Conservation (phyloP, 2,888 invertebrate genomes). For the Laspeyria flexula region DNA sequence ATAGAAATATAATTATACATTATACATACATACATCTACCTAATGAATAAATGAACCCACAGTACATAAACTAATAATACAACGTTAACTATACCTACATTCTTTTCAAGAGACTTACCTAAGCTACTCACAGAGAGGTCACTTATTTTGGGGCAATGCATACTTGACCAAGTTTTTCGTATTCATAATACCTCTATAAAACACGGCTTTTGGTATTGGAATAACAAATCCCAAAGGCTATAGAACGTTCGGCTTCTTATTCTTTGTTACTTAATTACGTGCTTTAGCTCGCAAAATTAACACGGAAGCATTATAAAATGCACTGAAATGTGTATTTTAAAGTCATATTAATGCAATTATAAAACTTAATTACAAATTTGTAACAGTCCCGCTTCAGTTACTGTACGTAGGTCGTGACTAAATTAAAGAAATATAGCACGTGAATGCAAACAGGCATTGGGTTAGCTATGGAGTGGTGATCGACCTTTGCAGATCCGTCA, state of each 20-base stretch:
- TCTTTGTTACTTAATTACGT: not conserved
- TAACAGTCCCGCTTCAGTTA: constrained; percentile 27
- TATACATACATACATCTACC: not conserved
- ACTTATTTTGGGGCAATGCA: constrained; percentile 47
- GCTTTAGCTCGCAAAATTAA: constrained; percentile 1
- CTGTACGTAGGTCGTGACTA: constrained; percentile 15
- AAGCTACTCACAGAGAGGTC: constrained; percentile 43
- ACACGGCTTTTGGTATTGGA: constrained; percentile 24
- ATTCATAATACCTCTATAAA: constrained; percentile 43
- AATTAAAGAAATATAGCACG: constrained; percentile 23
- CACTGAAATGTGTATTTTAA: constrained; percentile 7
- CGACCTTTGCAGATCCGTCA: constrained; percentile 76
- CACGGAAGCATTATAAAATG: constrained; percentile 4
- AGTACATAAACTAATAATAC: constrained; percentile 9
- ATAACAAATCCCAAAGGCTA: constrained; percentile 25
- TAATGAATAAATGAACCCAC: not conserved
- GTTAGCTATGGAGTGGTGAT: constrained; percentile 61
- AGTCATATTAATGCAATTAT: not conserved
- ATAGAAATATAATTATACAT: too few relatives aligned
- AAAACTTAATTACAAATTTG: constrained; percentile 14
- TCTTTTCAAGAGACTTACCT: constrained; percentile 36
- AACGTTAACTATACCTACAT: constrained; percentile 40
- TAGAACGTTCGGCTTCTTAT: not conserved
- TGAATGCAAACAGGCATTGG: constrained; percentile 40
- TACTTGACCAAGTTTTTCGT: constrained; percentile 53